These are phyloP conservation scores for Aphis craccivora DNA, from an alignment of 1,140 invertebrate species.

Conservation along the genomic window DNA sequence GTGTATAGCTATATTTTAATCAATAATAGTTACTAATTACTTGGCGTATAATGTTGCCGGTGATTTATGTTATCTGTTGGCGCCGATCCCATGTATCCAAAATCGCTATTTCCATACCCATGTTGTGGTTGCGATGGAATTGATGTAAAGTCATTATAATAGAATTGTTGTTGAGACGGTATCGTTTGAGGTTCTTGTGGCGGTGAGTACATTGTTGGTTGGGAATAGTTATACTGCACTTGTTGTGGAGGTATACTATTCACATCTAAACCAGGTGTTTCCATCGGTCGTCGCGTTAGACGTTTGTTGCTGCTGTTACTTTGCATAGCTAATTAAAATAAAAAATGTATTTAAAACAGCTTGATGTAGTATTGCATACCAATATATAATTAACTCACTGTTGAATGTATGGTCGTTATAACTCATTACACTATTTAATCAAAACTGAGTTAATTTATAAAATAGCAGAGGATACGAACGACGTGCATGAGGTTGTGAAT, in stretches of 20 bases:
- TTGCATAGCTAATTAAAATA: neutral
- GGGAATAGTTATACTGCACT: neutral
- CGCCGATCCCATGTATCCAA: neutral
- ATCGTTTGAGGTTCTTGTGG: neutral
- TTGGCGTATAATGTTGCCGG: constrained; percentile 1
- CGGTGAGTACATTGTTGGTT: neutral
- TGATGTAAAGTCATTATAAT: neutral
- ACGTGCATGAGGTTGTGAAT: neutral
- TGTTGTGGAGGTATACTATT: neutral
- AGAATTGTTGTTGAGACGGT: neutral
- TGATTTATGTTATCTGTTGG: neutral
- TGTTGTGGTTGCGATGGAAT: constrained; percentile 6
- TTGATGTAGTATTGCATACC: neutral
- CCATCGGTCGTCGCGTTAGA: constrained; percentile 33
- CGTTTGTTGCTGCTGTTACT: neutral
- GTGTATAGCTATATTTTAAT: neutral
- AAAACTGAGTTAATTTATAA: neutral
- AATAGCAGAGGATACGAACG: neutral
- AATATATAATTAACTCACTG: neutral
- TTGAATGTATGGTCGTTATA: constrained; percentile 10
- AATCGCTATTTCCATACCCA: neutral
- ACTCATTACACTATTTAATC: neutral
- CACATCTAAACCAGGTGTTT: constrained; percentile 37
- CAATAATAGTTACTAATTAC: constrained; percentile 19
- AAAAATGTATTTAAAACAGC: neutral